Conservation (phyloP, 92 coral and sea anemone genomes). For the Palythoa grandiflora region DNA sequence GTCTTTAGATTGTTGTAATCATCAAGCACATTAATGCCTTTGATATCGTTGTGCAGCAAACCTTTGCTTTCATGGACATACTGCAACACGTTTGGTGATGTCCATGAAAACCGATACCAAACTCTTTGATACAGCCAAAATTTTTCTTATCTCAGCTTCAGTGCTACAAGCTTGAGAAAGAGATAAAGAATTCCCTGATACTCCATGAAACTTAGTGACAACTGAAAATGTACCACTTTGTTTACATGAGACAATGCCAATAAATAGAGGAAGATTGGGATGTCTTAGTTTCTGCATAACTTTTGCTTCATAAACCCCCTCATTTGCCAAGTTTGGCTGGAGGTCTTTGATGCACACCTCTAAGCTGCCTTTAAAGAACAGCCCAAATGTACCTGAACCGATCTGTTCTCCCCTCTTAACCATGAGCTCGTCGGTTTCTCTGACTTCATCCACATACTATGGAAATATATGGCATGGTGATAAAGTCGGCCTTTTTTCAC, state of each 20-base stretch:
- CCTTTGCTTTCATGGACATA: background rate
- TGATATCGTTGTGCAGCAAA: background rate
- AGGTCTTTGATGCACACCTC: background rate
- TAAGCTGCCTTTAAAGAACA: background rate
- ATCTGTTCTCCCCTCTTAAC: background rate
- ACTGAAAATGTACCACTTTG: background rate
- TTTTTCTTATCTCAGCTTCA: background rate
- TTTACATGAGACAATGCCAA: background rate
- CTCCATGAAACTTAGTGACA: background rate
- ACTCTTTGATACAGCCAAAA: background rate
- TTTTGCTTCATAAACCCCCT: background rate
- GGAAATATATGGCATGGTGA: constrained; percentile 11
- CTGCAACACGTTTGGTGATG: background rate
- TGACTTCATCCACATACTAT: background rate
- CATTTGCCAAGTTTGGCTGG: background rate
- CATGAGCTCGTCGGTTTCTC: background rate
- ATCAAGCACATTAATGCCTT: background rate
- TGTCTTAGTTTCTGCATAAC: background rate
- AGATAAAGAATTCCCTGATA: background rate
- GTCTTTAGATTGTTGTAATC: background rate
- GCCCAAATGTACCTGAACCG: background rate
- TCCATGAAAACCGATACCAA: background rate
- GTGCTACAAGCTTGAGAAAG: background rate
- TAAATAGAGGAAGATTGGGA: background rate
- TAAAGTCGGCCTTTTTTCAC: background rate